Percentiles rank a stretch among this genome's conserved stretches.
Evolutionary conservation across 2,113 vertebrate genomes (phyloP).

Genomic region (Arvicanthis niloticus): DNA sequence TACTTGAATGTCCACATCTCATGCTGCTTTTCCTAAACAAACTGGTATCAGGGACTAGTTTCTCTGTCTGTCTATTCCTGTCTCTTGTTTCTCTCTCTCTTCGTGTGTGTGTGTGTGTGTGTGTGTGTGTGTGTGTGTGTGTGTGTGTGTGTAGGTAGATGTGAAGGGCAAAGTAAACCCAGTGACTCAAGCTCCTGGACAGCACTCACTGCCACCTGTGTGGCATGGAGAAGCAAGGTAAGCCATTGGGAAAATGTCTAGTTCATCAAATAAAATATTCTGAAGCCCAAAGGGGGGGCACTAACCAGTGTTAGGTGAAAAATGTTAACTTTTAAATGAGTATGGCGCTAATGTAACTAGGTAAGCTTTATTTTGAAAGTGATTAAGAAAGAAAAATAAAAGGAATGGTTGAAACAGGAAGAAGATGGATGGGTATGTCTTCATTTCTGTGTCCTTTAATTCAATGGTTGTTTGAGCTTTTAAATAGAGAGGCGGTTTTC

Average conservation of each 20-base stretch:
- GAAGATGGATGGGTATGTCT: background rate
- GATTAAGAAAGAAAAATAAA: background rate
- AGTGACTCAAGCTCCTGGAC: background rate
- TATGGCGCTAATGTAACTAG: background rate
- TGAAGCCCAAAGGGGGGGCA: background rate
- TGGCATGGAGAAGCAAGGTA: background rate
- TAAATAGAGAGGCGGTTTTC: constrained; percentile 13
- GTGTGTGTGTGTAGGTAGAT: background rate
- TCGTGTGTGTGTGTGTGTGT: background rate
- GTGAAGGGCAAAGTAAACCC: constrained; percentile 2
- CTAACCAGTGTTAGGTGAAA: background rate
- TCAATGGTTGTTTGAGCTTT: background rate
- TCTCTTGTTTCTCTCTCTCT: no score
- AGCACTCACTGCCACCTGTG: background rate
- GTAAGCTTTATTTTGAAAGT: constrained; percentile 37
- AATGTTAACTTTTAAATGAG: constrained; percentile 32
- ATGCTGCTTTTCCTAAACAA: background rate
- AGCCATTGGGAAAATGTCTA: constrained; percentile 27
- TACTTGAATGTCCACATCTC: background rate
- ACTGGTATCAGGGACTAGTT: background rate
- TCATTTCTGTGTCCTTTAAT: constrained; percentile 34
- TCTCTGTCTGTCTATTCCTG: background rate
- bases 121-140: background rate
- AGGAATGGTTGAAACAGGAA: constrained; percentile 5
- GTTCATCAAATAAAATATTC: constrained; percentile 34